A percentile compares a stretch with the other conserved stretches of the same genome.
Evolutionary conservation across 2,888 invertebrate genomes (phyloP).

Genomic region (Tridacna crocea): DNA sequence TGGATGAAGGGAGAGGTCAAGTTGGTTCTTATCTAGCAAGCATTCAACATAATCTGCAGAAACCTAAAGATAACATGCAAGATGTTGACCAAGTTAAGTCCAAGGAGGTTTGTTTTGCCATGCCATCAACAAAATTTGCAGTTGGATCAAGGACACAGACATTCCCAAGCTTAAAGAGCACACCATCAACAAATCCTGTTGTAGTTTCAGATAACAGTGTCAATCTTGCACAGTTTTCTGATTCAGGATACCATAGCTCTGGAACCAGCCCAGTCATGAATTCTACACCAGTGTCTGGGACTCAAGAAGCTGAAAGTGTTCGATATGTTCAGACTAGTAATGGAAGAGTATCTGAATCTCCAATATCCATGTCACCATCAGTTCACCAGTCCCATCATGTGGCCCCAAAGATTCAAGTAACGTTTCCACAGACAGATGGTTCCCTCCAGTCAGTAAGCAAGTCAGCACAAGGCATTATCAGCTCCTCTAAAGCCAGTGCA

Average conservation of each 20-base stretch:
- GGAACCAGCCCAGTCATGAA: constrained; percentile 66
- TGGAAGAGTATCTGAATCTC: constrained; percentile 27
- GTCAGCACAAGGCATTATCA: constrained; percentile 15
- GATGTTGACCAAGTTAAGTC: neutral
- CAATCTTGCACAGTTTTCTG: constrained; percentile 61
- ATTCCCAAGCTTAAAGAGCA: neutral
- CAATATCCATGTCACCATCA: constrained; percentile 42
- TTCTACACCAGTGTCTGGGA: constrained; percentile 59
- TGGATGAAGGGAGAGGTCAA: constrained; percentile 24
- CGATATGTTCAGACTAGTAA: constrained; percentile 20
- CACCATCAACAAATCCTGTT: neutral
- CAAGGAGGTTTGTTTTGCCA: neutral
- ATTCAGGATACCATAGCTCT: constrained; percentile 73
- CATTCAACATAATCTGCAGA: constrained; percentile 59
- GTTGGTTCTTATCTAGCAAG: constrained; percentile 50
- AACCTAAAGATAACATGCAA: constrained; percentile 34
- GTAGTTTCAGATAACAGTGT: neutral
- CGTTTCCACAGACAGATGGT: neutral
- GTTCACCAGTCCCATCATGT: neutral
- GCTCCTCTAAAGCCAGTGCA: constrained; percentile 65
- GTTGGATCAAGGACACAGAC: neutral
- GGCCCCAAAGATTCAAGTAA: neutral
- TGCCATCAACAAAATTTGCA: constrained; percentile 3
- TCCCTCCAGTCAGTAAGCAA: constrained; percentile 15
- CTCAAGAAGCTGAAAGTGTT: neutral